Evolutionary conservation across 2,113 vertebrate genomes (phyloP).

Genomic region (Pseudopodoces humilis): DNA sequence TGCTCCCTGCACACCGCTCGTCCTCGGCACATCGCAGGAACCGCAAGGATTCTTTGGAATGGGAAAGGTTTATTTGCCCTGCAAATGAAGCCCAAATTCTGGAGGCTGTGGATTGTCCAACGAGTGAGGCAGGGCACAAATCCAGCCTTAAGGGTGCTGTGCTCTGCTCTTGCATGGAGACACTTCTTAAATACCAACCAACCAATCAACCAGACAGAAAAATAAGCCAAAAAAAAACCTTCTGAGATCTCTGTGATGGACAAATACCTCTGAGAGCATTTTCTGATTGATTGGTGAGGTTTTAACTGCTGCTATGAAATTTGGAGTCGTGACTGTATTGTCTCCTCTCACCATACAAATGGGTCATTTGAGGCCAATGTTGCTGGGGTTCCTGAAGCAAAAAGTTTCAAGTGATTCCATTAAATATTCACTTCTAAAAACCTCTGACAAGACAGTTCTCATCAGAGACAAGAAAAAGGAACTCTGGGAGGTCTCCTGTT

Average conservation of each 20-base stretch:
- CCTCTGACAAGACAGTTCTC: not conserved
- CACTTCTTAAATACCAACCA: not conserved
- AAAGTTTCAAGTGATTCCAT: not conserved
- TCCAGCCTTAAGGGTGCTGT: not conserved
- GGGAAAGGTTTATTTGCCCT: not conserved
- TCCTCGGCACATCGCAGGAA: not conserved
- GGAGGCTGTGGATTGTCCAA: not conserved
- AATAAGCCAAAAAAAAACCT: not conserved
- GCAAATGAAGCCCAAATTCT: not conserved
- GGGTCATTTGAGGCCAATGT: not conserved
- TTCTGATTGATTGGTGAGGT: not conserved
- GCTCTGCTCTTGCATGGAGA: not conserved
- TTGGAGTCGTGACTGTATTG: not conserved
- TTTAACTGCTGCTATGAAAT: not conserved
- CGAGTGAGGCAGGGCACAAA: not conserved
- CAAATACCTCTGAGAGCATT: not conserved
- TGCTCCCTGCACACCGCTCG: not conserved
- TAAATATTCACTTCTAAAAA: not conserved
- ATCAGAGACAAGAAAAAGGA: not conserved
- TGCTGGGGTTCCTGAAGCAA: not conserved
- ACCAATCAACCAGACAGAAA: not conserved
- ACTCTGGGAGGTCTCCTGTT: not conserved
- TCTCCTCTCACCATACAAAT: not conserved
- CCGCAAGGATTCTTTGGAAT: not conserved
- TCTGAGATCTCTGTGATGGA: not conserved